A percentile compares a stretch with the other conserved stretches of the same genome.
phyloP scores from a whole-genome alignment of 2,888 invertebrate genomes.

The Arge pagana region DNA sequence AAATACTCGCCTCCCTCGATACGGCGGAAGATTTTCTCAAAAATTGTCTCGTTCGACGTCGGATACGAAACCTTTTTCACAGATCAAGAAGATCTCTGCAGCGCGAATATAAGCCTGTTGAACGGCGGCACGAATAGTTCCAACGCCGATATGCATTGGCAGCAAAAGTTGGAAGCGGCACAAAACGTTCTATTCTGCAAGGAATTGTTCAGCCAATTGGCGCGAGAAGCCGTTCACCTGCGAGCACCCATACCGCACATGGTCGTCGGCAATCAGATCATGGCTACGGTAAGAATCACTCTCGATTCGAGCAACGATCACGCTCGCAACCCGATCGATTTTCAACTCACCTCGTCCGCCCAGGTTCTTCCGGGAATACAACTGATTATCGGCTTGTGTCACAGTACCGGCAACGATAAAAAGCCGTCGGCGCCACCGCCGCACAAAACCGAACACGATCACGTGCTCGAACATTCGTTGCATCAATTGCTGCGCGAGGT shows the following conservation, averaged over 20 bases:
- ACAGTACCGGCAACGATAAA: conserved; percentile 72
- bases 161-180: conserved; percentile 93
- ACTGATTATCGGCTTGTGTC: conserved; percentile 87
- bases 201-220: conserved; percentile 91
- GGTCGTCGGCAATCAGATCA: conserved; percentile 96
- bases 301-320: neutral
- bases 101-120: conserved; percentile 78
- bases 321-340: neutral
- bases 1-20: too few species aligned
- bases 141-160: conserved; percentile 86
- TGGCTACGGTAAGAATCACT: conserved; percentile 75
- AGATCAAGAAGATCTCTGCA: conserved; percentile 91
- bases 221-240: conserved; percentile 91
- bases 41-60: neutral
- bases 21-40: neutral
- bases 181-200: conserved; percentile 97
- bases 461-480: conserved; percentile 94
- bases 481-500: conserved; percentile 92
- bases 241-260: conserved; percentile 94
- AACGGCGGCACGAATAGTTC: conserved; percentile 75
- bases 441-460: conserved; percentile 81
- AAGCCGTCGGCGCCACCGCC: conserved; percentile 61
- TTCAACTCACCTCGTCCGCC: conserved; percentile 39
- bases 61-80: conserved; percentile 37
- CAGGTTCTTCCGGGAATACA: conserved; percentile 92